These are phyloP conservation scores for Agrypnia vestita DNA, from an alignment of 1,140 invertebrate species.

Conservation along the genomic window DNA sequence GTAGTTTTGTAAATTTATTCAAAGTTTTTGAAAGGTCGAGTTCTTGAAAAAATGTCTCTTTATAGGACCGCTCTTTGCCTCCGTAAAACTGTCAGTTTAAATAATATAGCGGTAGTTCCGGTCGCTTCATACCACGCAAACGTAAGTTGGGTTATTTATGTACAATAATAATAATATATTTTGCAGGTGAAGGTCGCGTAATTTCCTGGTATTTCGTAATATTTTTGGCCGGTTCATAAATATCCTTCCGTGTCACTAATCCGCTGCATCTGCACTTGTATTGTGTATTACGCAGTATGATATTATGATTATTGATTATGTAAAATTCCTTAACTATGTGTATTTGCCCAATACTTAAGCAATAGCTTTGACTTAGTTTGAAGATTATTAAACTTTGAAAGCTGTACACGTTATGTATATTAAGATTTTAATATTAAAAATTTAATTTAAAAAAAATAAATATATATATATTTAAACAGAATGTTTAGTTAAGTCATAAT, in stretches of 20 bases:
- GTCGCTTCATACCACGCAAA: constrained; percentile 70
- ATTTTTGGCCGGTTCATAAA: constrained; percentile 6
- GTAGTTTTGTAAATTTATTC: no score
- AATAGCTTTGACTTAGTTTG: no score
- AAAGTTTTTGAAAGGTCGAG: not conserved
- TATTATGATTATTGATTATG: no score
- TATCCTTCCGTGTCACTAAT: not conserved
- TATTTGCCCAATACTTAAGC: no score
- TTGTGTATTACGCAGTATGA: no score
- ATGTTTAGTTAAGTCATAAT: not conserved
- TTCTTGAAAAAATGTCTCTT: constrained; percentile 63
- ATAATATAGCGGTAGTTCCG: constrained; percentile 64
- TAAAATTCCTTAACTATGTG: no score
- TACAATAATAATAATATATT: constrained; percentile 5
- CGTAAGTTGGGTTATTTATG: constrained; percentile 64
- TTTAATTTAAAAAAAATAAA: no score
- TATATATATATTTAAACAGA: no score
- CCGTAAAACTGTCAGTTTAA: constrained; percentile 66
- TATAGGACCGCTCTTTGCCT: constrained; percentile 62
- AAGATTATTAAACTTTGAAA: no score
- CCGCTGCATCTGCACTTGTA: no score
- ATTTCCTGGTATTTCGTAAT: constrained; percentile 11
- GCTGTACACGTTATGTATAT: no score
- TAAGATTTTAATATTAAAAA: no score
- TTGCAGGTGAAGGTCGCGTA: constrained; percentile 19